phyloP scores from a whole-genome alignment of 2,797 vertebrate species.

The Chaunax sp. region DNA sequence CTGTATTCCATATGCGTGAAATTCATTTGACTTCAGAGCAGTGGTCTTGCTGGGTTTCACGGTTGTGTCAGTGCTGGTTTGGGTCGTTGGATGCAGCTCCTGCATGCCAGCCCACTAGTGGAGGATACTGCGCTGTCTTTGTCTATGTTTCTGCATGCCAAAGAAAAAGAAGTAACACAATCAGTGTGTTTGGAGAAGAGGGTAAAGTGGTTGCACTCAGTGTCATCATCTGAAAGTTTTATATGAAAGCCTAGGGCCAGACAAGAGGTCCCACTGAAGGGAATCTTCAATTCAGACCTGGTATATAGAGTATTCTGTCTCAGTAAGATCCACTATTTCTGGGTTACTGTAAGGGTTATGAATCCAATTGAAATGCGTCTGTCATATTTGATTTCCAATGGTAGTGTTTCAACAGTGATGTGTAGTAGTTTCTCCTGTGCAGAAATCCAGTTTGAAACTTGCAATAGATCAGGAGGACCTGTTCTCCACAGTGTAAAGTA shows the following conservation, averaged over 20 bases:
- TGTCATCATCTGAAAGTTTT: slow-evolving; percentile 78
- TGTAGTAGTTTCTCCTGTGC: slow-evolving; percentile 7
- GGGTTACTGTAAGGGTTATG: slow-evolving; percentile 14
- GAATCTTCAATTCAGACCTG: slow-evolving; percentile 47
- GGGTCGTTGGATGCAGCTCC: slow-evolving; percentile 32
- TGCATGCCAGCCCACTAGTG: slow-evolving; percentile 22
- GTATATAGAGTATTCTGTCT: slow-evolving; percentile 37
- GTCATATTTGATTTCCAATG: slow-evolving; percentile 42
- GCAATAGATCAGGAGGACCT: slow-evolving; percentile 3
- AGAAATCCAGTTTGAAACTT: slow-evolving; percentile 34
- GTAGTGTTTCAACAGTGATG: slow-evolving; percentile 1
- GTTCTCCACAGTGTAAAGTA: slow-evolving; percentile 21
- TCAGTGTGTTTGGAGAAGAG: slow-evolving; percentile 41
- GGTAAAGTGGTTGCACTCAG: slow-evolving; percentile 60
- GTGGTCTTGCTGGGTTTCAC: slow-evolving; percentile 43
- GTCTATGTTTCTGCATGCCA: slow-evolving; percentile 12
- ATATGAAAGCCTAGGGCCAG: slow-evolving; percentile 71
- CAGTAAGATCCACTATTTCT: slow-evolving; percentile 24
- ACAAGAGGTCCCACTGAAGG: slow-evolving; percentile 54
- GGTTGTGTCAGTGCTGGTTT: slow-evolving; percentile 43
- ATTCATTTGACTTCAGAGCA: slow-evolving; percentile 52
- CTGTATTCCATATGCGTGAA: slow-evolving; percentile 42
- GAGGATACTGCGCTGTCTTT: slow-evolving; percentile 18
- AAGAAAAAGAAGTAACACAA: slow-evolving; percentile 37
- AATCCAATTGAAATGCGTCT: slow-evolving; percentile 31